Percentiles rank a stretch among this genome's conserved stretches.
Conservation (phyloP, 1,140 invertebrate species). For the Drosophila micromelanica region DNA sequence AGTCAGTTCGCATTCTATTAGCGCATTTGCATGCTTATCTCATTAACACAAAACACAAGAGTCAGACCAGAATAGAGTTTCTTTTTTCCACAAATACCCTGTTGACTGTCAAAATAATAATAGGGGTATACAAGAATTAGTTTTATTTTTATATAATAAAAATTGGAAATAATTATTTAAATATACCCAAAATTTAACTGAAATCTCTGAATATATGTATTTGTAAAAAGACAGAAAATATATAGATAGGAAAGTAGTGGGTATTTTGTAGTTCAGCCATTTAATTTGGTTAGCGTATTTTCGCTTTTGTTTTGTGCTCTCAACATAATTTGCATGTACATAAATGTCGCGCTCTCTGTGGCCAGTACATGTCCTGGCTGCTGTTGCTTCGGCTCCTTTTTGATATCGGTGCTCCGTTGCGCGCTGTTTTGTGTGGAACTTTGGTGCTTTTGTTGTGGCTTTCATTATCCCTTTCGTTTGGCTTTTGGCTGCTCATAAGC, state of each 20-base stretch:
- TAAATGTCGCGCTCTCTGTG: constrained; percentile 19
- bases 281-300: not conserved
- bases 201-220: not conserved
- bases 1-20: constrained; percentile 62
- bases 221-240: not conserved
- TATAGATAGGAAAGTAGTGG: no score
- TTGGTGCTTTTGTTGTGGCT: constrained; percentile 79
- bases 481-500: constrained; percentile 74
- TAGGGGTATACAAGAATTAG: no score
- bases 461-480: constrained; percentile 73
- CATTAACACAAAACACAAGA: constrained; percentile 72
- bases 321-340: constrained; percentile 44
- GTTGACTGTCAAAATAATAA: not conserved
- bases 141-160: not conserved
- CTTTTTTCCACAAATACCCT: constrained; percentile 22
- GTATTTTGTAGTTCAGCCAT: not conserved
- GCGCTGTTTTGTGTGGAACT: constrained; percentile 47
- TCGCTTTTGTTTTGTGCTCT: constrained; percentile 22
- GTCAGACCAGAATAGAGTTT: constrained; percentile 27
- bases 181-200: not conserved
- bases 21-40: constrained; percentile 78
- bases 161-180: no score
- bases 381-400: constrained; percentile 15
- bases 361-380: constrained; percentile 35
- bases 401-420: constrained; percentile 11